Evolutionary conservation across 1,140 invertebrate species (phyloP).

Genomic region (Ceratosolen solmsi): DNA sequence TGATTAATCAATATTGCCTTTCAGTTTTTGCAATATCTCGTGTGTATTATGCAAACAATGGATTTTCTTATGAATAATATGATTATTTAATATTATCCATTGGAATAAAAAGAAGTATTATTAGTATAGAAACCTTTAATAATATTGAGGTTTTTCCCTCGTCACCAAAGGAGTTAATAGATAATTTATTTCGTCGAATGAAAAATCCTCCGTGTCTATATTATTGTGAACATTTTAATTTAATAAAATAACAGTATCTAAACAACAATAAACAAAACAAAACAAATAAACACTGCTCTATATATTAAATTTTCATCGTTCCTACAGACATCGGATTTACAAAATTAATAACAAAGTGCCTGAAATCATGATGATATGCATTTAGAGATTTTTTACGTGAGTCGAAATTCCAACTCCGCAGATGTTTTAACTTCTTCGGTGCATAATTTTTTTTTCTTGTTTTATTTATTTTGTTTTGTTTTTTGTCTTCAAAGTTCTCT

Average conservation of each 20-base stretch:
- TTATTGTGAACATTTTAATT: no score
- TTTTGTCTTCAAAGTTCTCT: conserved; percentile 16
- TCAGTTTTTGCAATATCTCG: neutral
- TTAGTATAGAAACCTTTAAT: no score
- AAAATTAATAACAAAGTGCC: neutral
- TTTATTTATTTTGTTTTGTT: no score
- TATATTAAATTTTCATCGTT: no score
- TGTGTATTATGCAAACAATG: no score
- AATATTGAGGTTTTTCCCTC: no score
- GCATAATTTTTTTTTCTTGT: conserved; percentile 34
- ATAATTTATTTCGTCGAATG: neutral
- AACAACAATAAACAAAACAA: no score
- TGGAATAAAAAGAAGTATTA: neutral
- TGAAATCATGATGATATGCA: neutral
- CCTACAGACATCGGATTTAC: neutral
- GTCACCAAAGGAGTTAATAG: neutral
- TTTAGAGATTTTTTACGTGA: neutral
- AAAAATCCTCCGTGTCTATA: neutral
- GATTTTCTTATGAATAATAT: neutral
- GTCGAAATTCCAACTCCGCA: conserved; percentile 8
- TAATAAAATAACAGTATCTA: no score
- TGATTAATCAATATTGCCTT: neutral
- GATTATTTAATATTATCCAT: neutral
- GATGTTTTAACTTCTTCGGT: conserved; percentile 16
- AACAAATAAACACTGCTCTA: no score